Evolutionary conservation across 2,888 invertebrate species (phyloP).

Genomic region (Podotricha telesiphe): DNA sequence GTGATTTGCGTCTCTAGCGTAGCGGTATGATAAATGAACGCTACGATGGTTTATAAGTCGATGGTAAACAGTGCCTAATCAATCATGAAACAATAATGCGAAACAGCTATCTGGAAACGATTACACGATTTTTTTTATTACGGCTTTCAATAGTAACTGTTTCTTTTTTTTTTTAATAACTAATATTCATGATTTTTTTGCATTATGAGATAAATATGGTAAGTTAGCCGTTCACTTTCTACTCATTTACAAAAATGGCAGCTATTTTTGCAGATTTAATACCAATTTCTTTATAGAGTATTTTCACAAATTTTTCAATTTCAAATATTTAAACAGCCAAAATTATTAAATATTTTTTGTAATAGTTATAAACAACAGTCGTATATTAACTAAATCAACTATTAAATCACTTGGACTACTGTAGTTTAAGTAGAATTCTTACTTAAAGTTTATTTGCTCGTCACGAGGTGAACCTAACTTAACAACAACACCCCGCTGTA

Average conservation of each 20-base stretch:
- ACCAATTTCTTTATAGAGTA: too few species aligned
- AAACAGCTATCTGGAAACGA: slow-evolving; percentile 6
- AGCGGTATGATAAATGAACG: slow-evolving; percentile 40
- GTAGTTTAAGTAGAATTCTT: too few species aligned
- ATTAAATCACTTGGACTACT: too few species aligned
- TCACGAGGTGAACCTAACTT: neutral
- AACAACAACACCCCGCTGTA: neutral
- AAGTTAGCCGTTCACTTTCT: too few species aligned
- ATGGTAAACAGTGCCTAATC: slow-evolving; percentile 39
- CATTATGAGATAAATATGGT: too few species aligned
- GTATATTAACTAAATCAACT: too few species aligned
- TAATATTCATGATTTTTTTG: neutral
- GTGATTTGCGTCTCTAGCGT: slow-evolving; percentile 32
- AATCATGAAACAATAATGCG: slow-evolving; percentile 35
- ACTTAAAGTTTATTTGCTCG: neutral
- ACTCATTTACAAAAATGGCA: too few species aligned
- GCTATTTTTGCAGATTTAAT: too few species aligned
- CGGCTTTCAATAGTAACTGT: neutral
- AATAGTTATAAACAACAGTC: too few species aligned
- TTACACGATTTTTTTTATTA: neutral
- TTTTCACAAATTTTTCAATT: too few species aligned
- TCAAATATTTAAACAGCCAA: too few species aligned
- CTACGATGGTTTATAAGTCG: slow-evolving; percentile 35
- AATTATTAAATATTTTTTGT: too few species aligned
- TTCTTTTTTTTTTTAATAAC: neutral